phyloP scores from a whole-genome alignment of 2,888 invertebrate genomes.

The Taphrorychus bicolor region DNA sequence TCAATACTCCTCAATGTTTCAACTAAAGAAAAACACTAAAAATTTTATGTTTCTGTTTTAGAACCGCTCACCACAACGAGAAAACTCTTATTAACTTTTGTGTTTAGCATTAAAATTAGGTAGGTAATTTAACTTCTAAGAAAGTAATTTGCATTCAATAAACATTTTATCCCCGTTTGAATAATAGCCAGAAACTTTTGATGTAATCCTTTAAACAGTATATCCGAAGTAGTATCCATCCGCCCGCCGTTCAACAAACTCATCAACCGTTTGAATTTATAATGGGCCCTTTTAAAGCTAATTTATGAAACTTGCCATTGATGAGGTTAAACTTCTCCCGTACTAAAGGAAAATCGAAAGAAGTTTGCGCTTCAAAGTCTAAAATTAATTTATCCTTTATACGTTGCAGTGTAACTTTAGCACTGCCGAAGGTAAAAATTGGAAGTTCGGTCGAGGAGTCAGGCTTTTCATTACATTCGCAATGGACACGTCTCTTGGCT shows the following conservation, averaged over 20 bases:
- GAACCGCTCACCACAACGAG: background rate
- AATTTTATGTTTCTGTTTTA: slow-evolving; percentile 10
- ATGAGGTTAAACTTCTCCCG: background rate
- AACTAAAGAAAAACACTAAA: slow-evolving; percentile 9
- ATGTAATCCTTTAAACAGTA: slow-evolving; percentile 33
- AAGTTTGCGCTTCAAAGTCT: background rate
- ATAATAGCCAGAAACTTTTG: slow-evolving; percentile 36
- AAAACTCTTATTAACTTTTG: slow-evolving; percentile 26
- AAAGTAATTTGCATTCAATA: slow-evolving; percentile 42
- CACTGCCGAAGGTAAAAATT: slow-evolving; percentile 30
- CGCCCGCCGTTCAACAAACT: background rate
- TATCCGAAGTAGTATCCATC: slow-evolving; percentile 20
- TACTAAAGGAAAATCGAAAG: background rate
- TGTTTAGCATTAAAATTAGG: slow-evolving; percentile 38
- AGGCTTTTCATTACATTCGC: slow-evolving; percentile 36
- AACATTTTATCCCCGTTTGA: slow-evolving; percentile 36
- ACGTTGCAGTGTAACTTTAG: slow-evolving; percentile 27
- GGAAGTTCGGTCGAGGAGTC: slow-evolving; percentile 17
- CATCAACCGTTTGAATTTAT: slow-evolving; percentile 28
- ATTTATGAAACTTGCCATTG: background rate
- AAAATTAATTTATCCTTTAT: slow-evolving; percentile 6
- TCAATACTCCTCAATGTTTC: slow-evolving; percentile 7
- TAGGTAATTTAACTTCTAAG: slow-evolving; percentile 38
- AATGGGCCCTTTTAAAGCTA: background rate
- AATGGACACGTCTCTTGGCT: slow-evolving; percentile 39